A percentile compares a stretch with the other conserved stretches of the same genome.
Evolutionary conservation across 2,888 invertebrate genomes (phyloP).

Genomic region (Drosophila rellima): DNA sequence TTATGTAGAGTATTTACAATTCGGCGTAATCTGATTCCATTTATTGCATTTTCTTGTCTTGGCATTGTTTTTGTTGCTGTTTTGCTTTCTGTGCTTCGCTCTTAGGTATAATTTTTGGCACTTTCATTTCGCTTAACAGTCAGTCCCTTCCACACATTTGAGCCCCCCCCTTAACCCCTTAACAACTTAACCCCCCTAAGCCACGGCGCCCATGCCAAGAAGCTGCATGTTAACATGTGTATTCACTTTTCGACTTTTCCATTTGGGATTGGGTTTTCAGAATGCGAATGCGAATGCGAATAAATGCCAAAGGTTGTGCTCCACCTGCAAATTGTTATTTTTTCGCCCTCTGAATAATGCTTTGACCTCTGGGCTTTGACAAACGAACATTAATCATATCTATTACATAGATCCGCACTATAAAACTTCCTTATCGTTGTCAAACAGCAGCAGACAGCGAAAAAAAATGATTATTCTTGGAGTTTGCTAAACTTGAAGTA

Average conservation of each 20-base stretch:
- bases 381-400: conserved; percentile 38
- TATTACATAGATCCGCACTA: not conserved
- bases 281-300: too few relatives aligned
- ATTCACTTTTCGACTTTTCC: conserved; percentile 44
- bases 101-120: conserved; percentile 69
- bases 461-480: conserved; percentile 1
- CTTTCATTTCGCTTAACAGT: conserved; percentile 60
- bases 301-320: conserved; percentile 24
- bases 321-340: conserved; percentile 22
- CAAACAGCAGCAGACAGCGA: conserved; percentile 8
- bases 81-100: conserved; percentile 27
- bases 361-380: conserved; percentile 39
- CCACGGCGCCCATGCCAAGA: not conserved
- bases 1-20: conserved; percentile 7
- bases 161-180: not conserved
- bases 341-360: conserved; percentile 28
- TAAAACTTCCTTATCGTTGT: conserved; percentile 3
- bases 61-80: conserved; percentile 37
- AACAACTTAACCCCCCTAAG: too few relatives aligned
- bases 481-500: not conserved
- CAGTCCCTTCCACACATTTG: not conserved
- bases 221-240: conserved; percentile 47
- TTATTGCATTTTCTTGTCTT: conserved; percentile 19
- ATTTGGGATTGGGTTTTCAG: conserved; percentile 32
- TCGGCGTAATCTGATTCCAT: not conserved